Percentiles rank a stretch among this genome's conserved stretches.
phyloP scores from a whole-genome alignment of 2,888 invertebrate species.

The Lomographa bimaculata region DNA sequence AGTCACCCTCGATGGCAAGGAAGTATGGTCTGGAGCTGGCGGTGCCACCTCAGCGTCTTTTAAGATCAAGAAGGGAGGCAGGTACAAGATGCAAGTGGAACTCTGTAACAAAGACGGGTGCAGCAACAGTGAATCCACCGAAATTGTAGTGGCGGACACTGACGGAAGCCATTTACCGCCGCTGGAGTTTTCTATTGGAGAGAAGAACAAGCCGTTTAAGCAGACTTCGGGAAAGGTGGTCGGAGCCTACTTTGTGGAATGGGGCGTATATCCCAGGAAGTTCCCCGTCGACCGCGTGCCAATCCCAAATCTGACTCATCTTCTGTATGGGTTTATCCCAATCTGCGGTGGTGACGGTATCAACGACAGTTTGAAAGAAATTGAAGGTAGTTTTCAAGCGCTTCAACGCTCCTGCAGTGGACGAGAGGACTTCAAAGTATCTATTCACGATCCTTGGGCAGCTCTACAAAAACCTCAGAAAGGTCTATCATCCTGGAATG shows the following conservation, averaged over 20 bases:
- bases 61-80: slow-evolving; percentile 73
- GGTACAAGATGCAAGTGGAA: slow-evolving; percentile 71
- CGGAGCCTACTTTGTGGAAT: slow-evolving; percentile 76
- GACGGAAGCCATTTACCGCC: slow-evolving; percentile 79
- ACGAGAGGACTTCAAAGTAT: slow-evolving; percentile 75
- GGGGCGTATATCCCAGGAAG: slow-evolving; percentile 77
- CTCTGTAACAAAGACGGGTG: slow-evolving; percentile 74
- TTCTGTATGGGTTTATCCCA: slow-evolving; percentile 75
- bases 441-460: slow-evolving; percentile 79
- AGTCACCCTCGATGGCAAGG: slow-evolving; percentile 63
- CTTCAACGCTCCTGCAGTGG: slow-evolving; percentile 76
- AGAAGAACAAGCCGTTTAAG: slow-evolving; percentile 74
- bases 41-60: slow-evolving; percentile 67
- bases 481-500: slow-evolving; percentile 74
- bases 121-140: slow-evolving; percentile 65
- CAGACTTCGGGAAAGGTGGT: slow-evolving; percentile 77
- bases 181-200: slow-evolving; percentile 63
- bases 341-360: slow-evolving; percentile 79
- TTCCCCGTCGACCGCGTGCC: slow-evolving; percentile 74
- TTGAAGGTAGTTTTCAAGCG: slow-evolving; percentile 78
- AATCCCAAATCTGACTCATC: slow-evolving; percentile 72
- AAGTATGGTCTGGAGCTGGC: slow-evolving; percentile 65
- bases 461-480: slow-evolving; percentile 77
- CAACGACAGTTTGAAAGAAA: slow-evolving; percentile 78
- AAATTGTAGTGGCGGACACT: slow-evolving; percentile 74